Conservation (phyloP, 1,140 invertebrate genomes). For the Platyscapa corneri region DNA sequence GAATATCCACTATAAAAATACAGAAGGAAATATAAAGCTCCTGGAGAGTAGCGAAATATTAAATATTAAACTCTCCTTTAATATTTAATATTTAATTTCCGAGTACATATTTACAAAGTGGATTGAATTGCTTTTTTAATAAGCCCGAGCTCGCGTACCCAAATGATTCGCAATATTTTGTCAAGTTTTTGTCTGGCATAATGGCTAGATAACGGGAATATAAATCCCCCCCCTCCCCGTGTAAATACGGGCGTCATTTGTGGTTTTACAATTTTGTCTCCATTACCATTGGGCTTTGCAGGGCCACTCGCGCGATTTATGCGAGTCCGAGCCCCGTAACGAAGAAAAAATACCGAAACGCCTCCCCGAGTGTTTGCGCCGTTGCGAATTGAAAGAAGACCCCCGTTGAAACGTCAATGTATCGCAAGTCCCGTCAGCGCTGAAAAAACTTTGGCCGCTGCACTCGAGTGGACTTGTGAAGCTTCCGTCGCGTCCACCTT, state of each 20-base stretch:
- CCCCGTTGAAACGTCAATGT: too few species aligned
- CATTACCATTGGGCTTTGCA: neutral
- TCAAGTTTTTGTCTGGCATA: neutral
- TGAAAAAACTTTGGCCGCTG: too few species aligned
- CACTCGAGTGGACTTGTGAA: too few species aligned
- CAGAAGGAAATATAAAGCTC: too few species aligned
- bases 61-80: neutral
- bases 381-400: too few species aligned
- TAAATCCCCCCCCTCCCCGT: neutral
- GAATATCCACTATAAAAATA: neutral
- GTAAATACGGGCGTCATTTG: neutral
- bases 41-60: too few species aligned
- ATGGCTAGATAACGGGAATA: neutral
- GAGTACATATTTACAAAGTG: neutral
- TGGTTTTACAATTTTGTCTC: conserved; percentile 1
- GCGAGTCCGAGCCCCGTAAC: too few species aligned
- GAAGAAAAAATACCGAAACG: too few species aligned
- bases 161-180: neutral
- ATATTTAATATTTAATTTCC: neutral
- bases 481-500: too few species aligned
- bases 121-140: neutral
- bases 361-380: too few species aligned
- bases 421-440: too few species aligned
- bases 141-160: neutral
- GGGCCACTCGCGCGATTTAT: neutral